These are phyloP conservation scores for Euproctis similis DNA, from an alignment of 2,888 invertebrate genomes.

Conservation along the genomic window DNA sequence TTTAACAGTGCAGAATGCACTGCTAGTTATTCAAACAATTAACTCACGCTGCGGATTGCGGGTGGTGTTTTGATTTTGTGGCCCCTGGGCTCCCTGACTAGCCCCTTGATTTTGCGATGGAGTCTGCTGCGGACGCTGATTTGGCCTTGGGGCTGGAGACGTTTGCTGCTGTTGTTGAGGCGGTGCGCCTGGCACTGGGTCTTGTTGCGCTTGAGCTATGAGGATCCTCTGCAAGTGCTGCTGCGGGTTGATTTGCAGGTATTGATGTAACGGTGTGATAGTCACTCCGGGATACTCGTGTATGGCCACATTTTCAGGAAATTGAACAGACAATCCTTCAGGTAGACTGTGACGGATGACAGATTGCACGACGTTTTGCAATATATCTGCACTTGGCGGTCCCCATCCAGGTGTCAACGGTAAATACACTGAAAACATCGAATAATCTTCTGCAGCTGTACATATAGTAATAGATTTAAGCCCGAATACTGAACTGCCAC, in stretches of 20 bases:
- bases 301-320: constrained; percentile 9
- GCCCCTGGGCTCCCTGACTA: not conserved
- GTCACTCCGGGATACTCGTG: constrained; percentile 6
- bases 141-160: not conserved
- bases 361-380: constrained; percentile 44
- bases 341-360: constrained; percentile 44
- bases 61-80: constrained; percentile 1
- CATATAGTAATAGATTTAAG: too few relatives aligned
- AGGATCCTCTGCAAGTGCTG: not conserved
- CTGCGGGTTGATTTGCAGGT: constrained; percentile 2
- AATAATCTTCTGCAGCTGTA: too few relatives aligned
- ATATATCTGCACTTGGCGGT: constrained; percentile 35
- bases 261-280: constrained; percentile 6
- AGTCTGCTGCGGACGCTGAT: not conserved
- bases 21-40: too few relatives aligned
- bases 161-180: not conserved
- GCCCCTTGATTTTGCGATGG: not conserved
- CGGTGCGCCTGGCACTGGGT: not conserved
- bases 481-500: too few relatives aligned
- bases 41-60: constrained; percentile 8
- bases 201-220: not conserved
- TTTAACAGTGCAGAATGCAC: too few relatives aligned
- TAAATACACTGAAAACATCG: constrained; percentile 32
- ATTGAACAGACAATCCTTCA: constrained; percentile 31
- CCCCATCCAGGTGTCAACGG: constrained; percentile 34